These are phyloP conservation scores for Leucoptera coffeella DNA, from an alignment of 2,888 invertebrate species.

Conservation along the genomic window DNA sequence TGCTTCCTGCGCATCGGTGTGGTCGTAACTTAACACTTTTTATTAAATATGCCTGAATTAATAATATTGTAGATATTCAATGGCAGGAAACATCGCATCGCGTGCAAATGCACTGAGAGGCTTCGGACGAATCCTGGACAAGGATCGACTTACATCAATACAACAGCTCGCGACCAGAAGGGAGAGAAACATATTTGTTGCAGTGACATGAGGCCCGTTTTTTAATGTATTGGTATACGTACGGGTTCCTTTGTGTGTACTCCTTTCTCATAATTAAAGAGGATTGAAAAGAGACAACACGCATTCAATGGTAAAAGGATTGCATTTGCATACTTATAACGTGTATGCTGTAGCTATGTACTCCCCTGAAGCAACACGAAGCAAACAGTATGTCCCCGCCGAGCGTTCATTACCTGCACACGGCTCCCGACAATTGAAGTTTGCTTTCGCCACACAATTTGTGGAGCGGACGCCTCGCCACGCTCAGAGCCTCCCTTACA, in stretches of 20 bases:
- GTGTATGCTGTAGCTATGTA: no score
- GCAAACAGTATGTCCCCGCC: constrained; percentile 33
- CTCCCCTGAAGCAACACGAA: no score
- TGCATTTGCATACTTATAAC: no score
- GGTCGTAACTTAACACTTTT: constrained; percentile 45
- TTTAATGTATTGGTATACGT: no score
- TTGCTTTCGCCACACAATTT: constrained; percentile 51
- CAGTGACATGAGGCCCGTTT: no score
- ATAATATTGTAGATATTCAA: constrained; percentile 44
- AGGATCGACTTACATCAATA: no score
- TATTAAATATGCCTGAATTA: constrained; percentile 47
- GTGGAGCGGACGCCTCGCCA: constrained; percentile 39
- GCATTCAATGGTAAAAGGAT: no score
- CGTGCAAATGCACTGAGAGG: constrained; percentile 46
- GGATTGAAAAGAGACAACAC: no score
- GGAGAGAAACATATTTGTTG: no score
- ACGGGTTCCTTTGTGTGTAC: no score
- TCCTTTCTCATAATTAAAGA: no score
- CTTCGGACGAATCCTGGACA: constrained; percentile 17
- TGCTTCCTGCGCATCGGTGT: constrained; percentile 49
- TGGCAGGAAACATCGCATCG: constrained; percentile 26
- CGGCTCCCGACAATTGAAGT: constrained; percentile 48
- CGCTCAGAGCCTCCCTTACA: constrained; percentile 15
- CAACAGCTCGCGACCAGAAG: no score
- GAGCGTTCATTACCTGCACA: constrained; percentile 49